Conservation (phyloP, 2,797 vertebrate genomes). For the Otus scops region DNA sequence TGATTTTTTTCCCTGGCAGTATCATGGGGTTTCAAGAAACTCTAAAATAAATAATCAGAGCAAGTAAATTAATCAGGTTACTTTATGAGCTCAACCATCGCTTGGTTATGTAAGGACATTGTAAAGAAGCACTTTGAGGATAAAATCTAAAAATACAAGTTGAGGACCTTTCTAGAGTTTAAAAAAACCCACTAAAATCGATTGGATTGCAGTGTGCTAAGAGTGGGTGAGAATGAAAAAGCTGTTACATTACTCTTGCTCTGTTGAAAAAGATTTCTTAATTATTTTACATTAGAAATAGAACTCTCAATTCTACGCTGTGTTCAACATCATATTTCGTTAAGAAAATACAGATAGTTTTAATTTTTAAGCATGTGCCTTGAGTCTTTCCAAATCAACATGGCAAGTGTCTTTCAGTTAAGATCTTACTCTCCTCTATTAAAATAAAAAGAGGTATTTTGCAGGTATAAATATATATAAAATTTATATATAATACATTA, state of each 20-base stretch:
- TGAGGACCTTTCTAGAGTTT: background rate
- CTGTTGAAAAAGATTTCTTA: background rate
- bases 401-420: background rate
- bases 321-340: background rate
- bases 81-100: background rate
- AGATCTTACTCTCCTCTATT: background rate
- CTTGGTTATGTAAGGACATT: background rate
- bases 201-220: background rate
- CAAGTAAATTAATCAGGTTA: background rate
- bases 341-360: background rate
- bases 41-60: slow-evolving; percentile 3
- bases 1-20: slow-evolving; percentile 23
- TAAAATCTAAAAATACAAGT: slow-evolving; percentile 8
- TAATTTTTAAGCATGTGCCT: background rate
- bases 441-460: background rate
- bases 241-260: background rate
- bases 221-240: background rate
- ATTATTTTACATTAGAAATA: slow-evolving; percentile 13
- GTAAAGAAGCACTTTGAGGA: background rate
- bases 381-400: background rate
- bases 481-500: background rate
- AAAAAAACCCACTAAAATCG: background rate
- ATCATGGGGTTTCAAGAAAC: background rate
- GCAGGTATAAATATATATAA: background rate
- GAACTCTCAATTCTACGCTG: background rate